Conservation (phyloP, 2,888 invertebrate species). For the Papilio protenor region DNA sequence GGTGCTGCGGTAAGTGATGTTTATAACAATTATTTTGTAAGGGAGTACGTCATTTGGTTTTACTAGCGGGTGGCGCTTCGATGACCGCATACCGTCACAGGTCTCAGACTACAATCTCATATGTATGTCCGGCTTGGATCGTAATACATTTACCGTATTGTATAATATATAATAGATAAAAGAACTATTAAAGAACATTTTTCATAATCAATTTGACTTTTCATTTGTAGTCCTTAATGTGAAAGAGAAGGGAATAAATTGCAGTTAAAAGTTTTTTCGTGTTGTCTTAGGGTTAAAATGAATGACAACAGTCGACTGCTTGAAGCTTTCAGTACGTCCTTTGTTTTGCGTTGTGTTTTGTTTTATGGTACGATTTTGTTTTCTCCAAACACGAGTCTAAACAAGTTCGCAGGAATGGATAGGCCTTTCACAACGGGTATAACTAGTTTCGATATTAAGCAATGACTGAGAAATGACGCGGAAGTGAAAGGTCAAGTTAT, state of each 20-base stretch:
- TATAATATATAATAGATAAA: background rate
- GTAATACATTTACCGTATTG: background rate
- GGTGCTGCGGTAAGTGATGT: background rate
- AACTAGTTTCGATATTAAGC: slow-evolving; percentile 6
- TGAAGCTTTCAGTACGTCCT: background rate
- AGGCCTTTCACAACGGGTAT: slow-evolving; percentile 23
- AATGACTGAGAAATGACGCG: slow-evolving; percentile 2
- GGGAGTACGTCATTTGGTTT: slow-evolving; percentile 18
- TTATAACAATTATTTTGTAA: background rate
- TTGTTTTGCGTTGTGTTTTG: background rate
- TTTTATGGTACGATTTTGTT: slow-evolving; percentile 6
- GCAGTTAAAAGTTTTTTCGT: too few species aligned
- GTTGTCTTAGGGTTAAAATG: too few species aligned
- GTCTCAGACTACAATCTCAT: background rate
- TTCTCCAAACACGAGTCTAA: background rate
- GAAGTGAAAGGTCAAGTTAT: slow-evolving; percentile 15
- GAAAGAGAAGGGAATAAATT: too few species aligned
- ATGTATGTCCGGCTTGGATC: slow-evolving; percentile 1
- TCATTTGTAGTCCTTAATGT: too few species aligned
- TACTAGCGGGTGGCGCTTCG: slow-evolving; percentile 13
- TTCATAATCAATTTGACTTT: too few species aligned
- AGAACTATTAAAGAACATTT: background rate
- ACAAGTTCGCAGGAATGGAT: slow-evolving; percentile 12
- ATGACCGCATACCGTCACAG: slow-evolving; percentile 33
- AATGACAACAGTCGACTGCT: background rate